Base-by-base conservation (phyloP, 1,140 invertebrate genomes). In the Condylostylus longicornis region DNA sequence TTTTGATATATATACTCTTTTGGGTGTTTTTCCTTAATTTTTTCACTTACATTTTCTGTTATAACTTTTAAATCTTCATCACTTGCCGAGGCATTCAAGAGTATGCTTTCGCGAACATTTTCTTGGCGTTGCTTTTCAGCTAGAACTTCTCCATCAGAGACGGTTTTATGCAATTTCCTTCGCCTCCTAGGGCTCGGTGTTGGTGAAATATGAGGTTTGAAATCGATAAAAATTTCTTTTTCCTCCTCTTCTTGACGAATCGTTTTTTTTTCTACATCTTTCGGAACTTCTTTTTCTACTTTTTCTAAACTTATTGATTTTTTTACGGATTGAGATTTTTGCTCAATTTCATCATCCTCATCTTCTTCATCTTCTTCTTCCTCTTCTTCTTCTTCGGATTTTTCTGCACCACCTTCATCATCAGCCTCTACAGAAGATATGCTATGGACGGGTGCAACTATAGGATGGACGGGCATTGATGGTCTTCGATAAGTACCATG, bases 141-240 rank as follows among this genome's bases (percentile, higher is more conserved):
- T 34, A 79, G 59, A 38, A 85, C 83, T 61, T 84, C 78, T 3
- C 81, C 79, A 54, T 85, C 82, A 0, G 80, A 84, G 20, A 80
- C 58, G 0, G 82, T 82, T 64, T 86, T 86, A 28, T 76, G 71
- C 22, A 84, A 55, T 47, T 72, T 70, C 51, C 67, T 67, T 48
- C 63, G 45, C 32, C 65, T 61, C 63, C 48, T 70, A 64, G 32
- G 69, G 70, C 47, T 73, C 61, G 35, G 72, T 66, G 53, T 76
- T 63, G 67, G 64, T 5, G 68, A 69, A 2, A 78, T 66, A 30
- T 78, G 73, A 9, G 81, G 81, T 59, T 87, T 82, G 53, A 85
- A 87, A 56, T 85, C 79, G 43, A 87, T 86, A 31, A 87, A 75
- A 38, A 87, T 86, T 62, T 87, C 83, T 49, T 77, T 71, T 53